These are phyloP conservation scores for Donacobius atricapilla DNA, from an alignment of 2,113 vertebrate species.

Conservation along the genomic window DNA sequence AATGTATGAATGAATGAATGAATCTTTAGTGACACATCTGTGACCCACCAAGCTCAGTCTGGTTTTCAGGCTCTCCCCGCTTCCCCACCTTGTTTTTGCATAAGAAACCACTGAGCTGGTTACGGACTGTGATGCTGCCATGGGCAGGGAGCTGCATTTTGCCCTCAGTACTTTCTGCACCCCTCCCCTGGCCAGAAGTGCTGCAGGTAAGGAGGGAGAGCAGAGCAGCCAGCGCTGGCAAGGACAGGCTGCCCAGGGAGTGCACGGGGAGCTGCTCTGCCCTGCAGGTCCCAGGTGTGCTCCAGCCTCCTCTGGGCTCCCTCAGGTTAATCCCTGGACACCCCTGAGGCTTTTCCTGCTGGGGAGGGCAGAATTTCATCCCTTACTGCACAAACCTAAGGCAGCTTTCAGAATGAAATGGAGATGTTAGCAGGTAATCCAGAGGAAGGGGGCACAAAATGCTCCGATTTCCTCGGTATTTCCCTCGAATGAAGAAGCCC, in stretches of 20 bases:
- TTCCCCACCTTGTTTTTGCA: not conserved
- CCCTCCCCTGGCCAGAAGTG: not conserved
- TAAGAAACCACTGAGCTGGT: rapidly evolving
- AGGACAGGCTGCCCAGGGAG: not conserved
- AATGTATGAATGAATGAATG: not conserved
- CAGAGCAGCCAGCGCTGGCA: not conserved
- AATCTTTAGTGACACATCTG: not conserved
- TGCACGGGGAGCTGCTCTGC: not conserved
- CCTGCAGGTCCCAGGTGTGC: not conserved
- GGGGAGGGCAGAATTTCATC: not conserved
- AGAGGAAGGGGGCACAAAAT: not conserved
- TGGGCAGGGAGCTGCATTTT: not conserved
- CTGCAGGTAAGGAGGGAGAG: not conserved
- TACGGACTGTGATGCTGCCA: not conserved
- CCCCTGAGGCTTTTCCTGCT: not conserved
- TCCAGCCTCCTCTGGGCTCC: not conserved
- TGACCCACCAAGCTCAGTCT: not conserved
- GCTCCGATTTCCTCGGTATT: not conserved
- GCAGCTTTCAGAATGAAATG: not conserved
- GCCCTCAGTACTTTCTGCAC: rapidly evolving
- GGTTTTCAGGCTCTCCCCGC: not conserved
- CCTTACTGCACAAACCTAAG: not conserved
- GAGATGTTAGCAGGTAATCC: constrained; percentile 30
- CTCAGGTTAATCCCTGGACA: not conserved
- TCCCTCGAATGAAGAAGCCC: constrained; percentile 24